Percentiles rank a stretch among this genome's conserved stretches.
phyloP scores from a whole-genome alignment of 2,888 invertebrate genomes.

The Aricia artaxerxes region DNA sequence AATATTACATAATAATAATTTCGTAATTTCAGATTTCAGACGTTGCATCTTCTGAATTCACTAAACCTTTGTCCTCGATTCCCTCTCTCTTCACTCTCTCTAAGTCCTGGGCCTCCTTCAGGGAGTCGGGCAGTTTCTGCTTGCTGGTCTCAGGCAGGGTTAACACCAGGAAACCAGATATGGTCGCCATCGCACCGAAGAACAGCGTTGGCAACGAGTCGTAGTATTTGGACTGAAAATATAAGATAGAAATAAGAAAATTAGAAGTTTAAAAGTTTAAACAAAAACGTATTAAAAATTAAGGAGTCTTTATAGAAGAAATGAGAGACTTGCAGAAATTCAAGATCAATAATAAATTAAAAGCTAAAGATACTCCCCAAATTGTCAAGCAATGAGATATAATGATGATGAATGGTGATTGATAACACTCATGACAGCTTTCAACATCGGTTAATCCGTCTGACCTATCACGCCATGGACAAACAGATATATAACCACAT shows the following conservation, averaged over 20 bases:
- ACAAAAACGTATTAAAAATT: no score
- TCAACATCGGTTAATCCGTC: no score
- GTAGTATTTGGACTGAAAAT: slow-evolving; percentile 56
- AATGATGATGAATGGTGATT: no score
- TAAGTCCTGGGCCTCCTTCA: slow-evolving; percentile 79
- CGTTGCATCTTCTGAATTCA: background rate
- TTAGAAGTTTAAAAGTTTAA: background rate
- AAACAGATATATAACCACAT: no score
- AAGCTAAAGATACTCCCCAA: no score
- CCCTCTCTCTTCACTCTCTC: slow-evolving; percentile 48
- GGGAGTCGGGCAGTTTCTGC: slow-evolving; percentile 80
- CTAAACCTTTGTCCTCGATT: slow-evolving; percentile 28
- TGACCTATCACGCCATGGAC: no score
- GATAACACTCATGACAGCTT: no score
- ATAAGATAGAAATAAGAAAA: slow-evolving; percentile 6
- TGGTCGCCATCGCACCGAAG: slow-evolving; percentile 78
- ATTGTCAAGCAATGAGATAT: no score
- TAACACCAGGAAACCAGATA: slow-evolving; percentile 78
- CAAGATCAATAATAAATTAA: no score
- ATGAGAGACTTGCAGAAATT: no score
- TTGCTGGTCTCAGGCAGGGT: slow-evolving; percentile 84
- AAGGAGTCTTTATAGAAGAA: no score
- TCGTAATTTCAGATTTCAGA: background rate
- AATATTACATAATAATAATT: no score
- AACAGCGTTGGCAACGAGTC: slow-evolving; percentile 78